Evolutionary conservation across 1,140 invertebrate species (phyloP), one percentile per base, ranked within the genome.

Genomic region (Drosophila erecta): DNA sequence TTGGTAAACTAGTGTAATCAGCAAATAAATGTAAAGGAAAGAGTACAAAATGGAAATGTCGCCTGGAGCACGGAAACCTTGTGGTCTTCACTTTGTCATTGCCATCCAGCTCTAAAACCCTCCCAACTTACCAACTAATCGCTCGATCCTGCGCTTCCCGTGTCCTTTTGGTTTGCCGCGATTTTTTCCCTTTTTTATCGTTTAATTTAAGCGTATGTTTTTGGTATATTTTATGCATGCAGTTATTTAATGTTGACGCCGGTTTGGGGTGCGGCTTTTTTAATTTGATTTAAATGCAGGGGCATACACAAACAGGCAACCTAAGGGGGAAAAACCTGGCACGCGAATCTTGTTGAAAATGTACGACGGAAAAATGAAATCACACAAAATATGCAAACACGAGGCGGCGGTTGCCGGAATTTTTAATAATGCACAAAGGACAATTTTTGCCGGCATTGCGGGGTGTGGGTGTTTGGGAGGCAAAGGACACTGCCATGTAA

Each of bases 401-500:
- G 62, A 64, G 30, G 37, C 11, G 71, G 44, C 71, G 43, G 66
- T 56, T 47, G 43, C 50, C 54, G 62, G 79, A 64, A 83, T 79
- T 87, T 76, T 75, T 76, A 87, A 87, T 87, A 79, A 79, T 87
- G 75, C 74, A 74, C 73, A 67, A 79, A 80, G 57, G 60, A 80
- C 65, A 47, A 59, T 77, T 80, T 85, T 64, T 53, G 64, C 70
- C 61, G 77, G 64, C 47, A 24, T 40, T 40, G 17, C 35, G 40
- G n/a, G 5, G 0, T 4, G 27, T 27, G 4, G 7, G 20, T 2
- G 1, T 46, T 30, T 33, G 12, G 14, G 4, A 30, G 56, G 27
- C 59, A n/a, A 55, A 56, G 50, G 14, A 41, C 49, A 15, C 4
- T 11, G 38, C 44, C 54, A 17, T 81, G 66, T 62, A 70, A 77